Conservation (phyloP, 1,140 invertebrate genomes). For the Ceratitis capitata region DNA sequence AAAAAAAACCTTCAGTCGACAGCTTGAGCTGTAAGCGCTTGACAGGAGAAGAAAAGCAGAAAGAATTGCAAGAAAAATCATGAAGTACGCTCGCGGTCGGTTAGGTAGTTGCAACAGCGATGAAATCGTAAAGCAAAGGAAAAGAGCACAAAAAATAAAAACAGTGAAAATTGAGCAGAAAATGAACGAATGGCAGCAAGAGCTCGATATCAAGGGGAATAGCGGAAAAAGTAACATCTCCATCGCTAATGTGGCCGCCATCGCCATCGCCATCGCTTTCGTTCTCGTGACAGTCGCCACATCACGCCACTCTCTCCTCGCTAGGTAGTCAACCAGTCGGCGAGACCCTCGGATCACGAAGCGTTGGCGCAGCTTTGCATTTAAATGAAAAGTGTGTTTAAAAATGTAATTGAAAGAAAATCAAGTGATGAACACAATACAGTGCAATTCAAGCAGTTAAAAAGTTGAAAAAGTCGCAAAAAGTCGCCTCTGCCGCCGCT, state of each 20-base stretch:
- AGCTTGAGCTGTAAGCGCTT: neutral
- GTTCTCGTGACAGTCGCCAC: neutral
- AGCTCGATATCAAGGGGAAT: neutral
- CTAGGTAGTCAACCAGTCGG: neutral
- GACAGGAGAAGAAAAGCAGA: too few relatives aligned
- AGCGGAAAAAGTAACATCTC: neutral
- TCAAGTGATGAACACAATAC: constrained; percentile 17
- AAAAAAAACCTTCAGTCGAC: neutral
- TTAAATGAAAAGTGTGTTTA: constrained; percentile 3
- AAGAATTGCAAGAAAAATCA: neutral
- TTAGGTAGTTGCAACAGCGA: neutral
- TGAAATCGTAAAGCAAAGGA: neutral
- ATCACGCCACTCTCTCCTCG: too few relatives aligned
- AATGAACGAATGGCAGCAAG: neutral
- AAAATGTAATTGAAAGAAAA: constrained; percentile 21
- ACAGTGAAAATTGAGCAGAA: neutral
- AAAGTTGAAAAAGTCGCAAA: constrained; percentile 13
- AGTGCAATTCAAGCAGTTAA: constrained; percentile 7
- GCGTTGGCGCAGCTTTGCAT: neutral
- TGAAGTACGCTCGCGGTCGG: neutral
- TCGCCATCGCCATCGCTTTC: neutral
- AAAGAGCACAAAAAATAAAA: neutral
- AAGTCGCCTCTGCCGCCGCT: too few relatives aligned
- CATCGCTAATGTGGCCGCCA: neutral
- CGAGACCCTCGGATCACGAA: too few relatives aligned